A percentile compares a stretch with the other conserved stretches of the same genome.
Conservation (phyloP, 2,113 vertebrate genomes). For the Ascaphus truei region DNA sequence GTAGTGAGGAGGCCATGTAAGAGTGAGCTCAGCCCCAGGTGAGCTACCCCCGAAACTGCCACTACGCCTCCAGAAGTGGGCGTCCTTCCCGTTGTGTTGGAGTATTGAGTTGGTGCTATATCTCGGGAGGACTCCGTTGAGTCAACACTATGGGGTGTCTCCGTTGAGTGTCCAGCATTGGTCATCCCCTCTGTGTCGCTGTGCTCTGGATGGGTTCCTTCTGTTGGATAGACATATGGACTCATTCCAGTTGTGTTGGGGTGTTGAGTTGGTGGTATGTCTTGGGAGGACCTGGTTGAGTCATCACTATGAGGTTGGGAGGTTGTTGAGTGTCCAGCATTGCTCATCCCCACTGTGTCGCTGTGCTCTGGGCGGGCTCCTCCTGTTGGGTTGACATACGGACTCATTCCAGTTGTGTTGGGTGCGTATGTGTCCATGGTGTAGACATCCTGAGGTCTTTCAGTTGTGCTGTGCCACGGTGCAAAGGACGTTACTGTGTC, state of each 20-base stretch:
- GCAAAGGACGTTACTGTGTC: background rate
- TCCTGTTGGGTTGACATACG: background rate
- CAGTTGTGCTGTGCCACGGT: background rate
- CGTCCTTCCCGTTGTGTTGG: background rate
- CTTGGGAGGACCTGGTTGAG: too few relatives aligned
- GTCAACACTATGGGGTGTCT: background rate
- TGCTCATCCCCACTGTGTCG: too few relatives aligned
- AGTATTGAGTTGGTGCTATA: background rate
- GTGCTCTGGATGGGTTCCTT: background rate
- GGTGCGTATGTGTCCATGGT: background rate
- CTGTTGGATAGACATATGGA: too few relatives aligned
- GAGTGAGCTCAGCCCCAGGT: background rate
- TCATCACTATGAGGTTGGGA: too few relatives aligned
- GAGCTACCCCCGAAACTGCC: background rate
- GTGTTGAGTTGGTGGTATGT: too few relatives aligned
- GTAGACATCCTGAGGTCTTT: background rate
- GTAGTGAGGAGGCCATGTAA: background rate
- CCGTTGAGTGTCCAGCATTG: background rate
- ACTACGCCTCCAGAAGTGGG: too few relatives aligned
- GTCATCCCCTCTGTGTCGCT: background rate
- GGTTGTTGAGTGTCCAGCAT: too few relatives aligned
- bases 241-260: too few relatives aligned
- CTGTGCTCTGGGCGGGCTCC: background rate
- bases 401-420: too few relatives aligned
- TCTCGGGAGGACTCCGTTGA: background rate